Conservation (phyloP, 2,113 vertebrate species). For the Odobenus rosmarus region DNA sequence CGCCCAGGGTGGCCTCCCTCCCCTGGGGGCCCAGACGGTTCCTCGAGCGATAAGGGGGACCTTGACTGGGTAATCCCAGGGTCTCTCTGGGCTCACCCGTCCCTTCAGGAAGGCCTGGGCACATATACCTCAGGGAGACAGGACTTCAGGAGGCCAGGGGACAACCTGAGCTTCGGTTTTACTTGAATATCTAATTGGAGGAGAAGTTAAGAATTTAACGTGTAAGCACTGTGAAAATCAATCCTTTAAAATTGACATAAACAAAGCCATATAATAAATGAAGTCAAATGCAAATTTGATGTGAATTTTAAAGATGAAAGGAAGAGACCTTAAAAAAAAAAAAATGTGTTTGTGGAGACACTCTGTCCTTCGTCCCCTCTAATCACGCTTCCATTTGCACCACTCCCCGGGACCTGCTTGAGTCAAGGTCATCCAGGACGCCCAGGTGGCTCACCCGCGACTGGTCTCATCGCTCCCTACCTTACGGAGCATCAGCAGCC, state of each 20-base stretch:
- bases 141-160: neutral
- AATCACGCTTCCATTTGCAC: neutral
- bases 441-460: neutral
- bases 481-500: neutral
- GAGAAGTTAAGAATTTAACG: neutral
- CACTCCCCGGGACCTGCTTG: fast-evolving
- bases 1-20: neutral
- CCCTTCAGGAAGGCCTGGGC: neutral
- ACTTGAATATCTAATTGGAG: neutral
- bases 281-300: neutral
- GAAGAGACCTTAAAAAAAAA: neutral
- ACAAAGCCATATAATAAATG: neutral
- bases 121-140: neutral
- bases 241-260: neutral
- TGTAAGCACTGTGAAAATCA: neutral
- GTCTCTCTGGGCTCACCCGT: neutral
- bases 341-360: neutral
- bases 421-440: neutral
- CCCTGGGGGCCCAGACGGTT: neutral
- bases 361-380: neutral
- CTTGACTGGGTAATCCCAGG: neutral
- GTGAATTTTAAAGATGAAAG: neutral
- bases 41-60: fast-evolving
- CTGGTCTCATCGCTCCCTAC: neutral
- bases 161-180: neutral